Evolutionary conservation across 2,797 vertebrate genomes (phyloP).

Genomic region (Cossypha niveicapilla): DNA sequence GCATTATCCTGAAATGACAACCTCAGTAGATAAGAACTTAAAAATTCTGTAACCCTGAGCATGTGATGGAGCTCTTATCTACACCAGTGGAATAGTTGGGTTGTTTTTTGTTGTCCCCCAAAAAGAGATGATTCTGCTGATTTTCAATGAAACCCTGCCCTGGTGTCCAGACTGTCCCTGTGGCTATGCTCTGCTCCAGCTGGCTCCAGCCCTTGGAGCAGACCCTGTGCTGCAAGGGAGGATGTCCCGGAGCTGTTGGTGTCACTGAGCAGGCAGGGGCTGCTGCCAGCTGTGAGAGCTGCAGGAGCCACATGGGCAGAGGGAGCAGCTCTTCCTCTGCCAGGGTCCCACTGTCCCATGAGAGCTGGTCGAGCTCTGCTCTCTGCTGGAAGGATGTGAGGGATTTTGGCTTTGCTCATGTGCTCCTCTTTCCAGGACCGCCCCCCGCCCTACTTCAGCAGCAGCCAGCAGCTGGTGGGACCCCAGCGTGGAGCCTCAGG

Average conservation of each 20-base stretch:
- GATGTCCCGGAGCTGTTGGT: accelerated
- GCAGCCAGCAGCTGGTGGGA: slow-evolving; percentile 81
- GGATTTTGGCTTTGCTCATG: not conserved
- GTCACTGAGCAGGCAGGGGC: not conserved
- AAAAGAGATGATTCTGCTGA: not conserved
- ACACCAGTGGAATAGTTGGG: accelerated
- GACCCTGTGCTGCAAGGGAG: accelerated
- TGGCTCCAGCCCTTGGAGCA: not conserved
- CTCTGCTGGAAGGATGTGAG: accelerated
- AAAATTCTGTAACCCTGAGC: not conserved
- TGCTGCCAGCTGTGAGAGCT: accelerated
- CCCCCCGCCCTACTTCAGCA: slow-evolving; percentile 81
- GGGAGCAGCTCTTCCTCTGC: not conserved
- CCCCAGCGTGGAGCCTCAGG: slow-evolving; percentile 57
- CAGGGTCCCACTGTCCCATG: accelerated
- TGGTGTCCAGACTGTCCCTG: not conserved
- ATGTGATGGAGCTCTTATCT: not conserved
- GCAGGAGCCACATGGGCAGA: not conserved
- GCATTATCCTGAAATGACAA: not conserved
- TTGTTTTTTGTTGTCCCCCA: not conserved
- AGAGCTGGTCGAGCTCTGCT: not conserved
- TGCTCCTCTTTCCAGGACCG: slow-evolving; percentile 57
- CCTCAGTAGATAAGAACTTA: not conserved
- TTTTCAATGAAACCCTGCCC: not conserved
- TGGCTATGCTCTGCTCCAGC: not conserved